These are phyloP conservation scores for Ips typographus DNA, from an alignment of 1,140 invertebrate species.

Conservation along the genomic window DNA sequence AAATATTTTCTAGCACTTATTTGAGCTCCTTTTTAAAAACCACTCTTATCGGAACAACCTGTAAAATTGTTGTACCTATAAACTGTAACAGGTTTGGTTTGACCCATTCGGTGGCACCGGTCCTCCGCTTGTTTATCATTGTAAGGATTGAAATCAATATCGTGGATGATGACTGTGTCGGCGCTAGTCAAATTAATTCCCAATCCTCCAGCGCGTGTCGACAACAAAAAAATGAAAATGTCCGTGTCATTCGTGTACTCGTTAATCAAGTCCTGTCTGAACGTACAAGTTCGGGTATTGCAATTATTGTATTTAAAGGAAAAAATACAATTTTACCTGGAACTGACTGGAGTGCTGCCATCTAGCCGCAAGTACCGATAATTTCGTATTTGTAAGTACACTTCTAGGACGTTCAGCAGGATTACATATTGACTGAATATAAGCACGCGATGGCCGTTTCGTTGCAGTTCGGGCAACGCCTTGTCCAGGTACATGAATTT, in stretches of 20 bases:
- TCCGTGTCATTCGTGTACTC: slow-evolving; percentile 70
- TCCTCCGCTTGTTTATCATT: slow-evolving; percentile 98
- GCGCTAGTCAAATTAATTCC: slow-evolving; percentile 93
- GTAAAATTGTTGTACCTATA: slow-evolving; percentile 57
- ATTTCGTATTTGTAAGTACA: slow-evolving; percentile 73
- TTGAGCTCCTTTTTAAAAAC: background rate
- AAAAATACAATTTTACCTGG: slow-evolving; percentile 56
- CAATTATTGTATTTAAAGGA: slow-evolving; percentile 23
- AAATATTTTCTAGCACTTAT: background rate
- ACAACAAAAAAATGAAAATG: slow-evolving; percentile 82
- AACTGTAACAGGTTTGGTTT: slow-evolving; percentile 82
- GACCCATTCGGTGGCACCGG: slow-evolving; percentile 92
- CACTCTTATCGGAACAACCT: background rate
- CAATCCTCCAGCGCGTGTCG: slow-evolving; percentile 82
- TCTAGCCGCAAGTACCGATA: slow-evolving; percentile 80
- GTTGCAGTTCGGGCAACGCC: slow-evolving; percentile 72
- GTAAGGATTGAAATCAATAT: slow-evolving; percentile 96
- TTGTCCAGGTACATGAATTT: slow-evolving; percentile 83
- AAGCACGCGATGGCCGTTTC: slow-evolving; percentile 75
- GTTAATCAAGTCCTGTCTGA: slow-evolving; percentile 78
- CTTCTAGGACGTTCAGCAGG: slow-evolving; percentile 86
- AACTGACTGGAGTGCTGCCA: slow-evolving; percentile 78
- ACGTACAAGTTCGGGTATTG: slow-evolving; percentile 13
- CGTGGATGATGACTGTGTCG: slow-evolving; percentile 93
- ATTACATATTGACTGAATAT: slow-evolving; percentile 96